phyloP scores from a whole-genome alignment of 1,140 invertebrate genomes.

The Papilio machaon region DNA sequence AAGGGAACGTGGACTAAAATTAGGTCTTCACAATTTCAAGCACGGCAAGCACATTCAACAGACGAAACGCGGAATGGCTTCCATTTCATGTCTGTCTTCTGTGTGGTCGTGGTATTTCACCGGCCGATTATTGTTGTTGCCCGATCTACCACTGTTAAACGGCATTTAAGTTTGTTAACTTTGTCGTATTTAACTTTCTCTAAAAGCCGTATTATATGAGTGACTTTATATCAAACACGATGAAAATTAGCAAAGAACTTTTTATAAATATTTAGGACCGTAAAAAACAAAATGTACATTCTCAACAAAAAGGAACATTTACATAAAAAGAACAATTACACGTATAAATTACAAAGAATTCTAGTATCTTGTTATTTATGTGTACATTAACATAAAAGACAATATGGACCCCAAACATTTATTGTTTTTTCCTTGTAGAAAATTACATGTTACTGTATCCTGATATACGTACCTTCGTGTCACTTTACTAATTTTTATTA shows the following conservation, averaged over 20 bases:
- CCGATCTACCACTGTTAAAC: no score
- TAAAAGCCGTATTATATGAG: not conserved
- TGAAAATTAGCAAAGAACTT: not conserved
- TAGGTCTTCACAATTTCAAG: no score
- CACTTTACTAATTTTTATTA: not conserved
- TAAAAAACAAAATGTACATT: constrained; percentile 6
- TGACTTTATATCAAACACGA: not conserved
- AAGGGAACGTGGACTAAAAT: no score
- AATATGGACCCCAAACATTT: constrained; percentile 23
- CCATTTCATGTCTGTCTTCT: no score
- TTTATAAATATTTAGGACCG: not conserved
- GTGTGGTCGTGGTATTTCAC: no score
- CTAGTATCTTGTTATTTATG: constrained; percentile 23
- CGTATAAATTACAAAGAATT: constrained; percentile 32
- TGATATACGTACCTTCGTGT: not conserved
- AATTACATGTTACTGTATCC: not conserved
- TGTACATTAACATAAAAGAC: constrained; percentile 29
- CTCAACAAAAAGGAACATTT: not conserved
- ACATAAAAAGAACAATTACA: constrained; percentile 22
- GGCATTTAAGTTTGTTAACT: no score
- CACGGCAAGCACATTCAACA: no score
- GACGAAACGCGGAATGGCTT: no score
- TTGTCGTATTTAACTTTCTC: not conserved
- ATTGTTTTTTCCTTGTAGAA: constrained; percentile 25
- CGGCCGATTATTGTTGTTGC: no score